Evolutionary conservation across 2,888 invertebrate species (phyloP), one percentile per base, ranked within the genome.

Genomic region (Agrotis clavis): DNA sequence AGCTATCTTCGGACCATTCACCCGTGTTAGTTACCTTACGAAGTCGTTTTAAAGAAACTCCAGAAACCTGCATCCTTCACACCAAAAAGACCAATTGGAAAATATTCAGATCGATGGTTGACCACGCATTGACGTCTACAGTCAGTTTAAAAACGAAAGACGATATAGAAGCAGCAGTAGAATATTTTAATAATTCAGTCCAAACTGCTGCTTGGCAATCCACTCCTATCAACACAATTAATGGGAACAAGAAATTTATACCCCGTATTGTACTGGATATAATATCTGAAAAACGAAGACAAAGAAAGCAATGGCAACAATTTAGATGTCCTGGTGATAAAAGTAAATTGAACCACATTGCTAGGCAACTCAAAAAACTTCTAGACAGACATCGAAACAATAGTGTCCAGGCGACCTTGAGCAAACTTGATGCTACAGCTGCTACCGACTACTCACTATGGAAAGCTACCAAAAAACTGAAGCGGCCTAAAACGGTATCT

Each of bases 131-230:
- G n/a, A 41, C 14, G 9, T 7, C 41, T 14, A 18, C 14, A 35
- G 48, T 54, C n/a, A 41, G n/a, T 4, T 54, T 65, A n/a, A 56
- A 64, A 56, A 25, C 65, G 25, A n/a, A 45, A 56, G 45, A 54
- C 7, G 25, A 56, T 56, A 45, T 47, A 30, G 30, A n/a, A 30
- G 5, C 13, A 54, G 45, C 25, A 48, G 16, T 35, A 14, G 65
- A 65, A 65, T 21, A 65, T n/a, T 65, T 54, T 14, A 54, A 53
- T 45, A 25, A 65, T 16, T 14, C 53, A 3, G 41, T 65, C 3
- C 65, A 54, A 54, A 25, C 45, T 21, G 51, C 53, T 14, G 61
- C 61, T 16, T 41, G 51, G 51, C 30, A 63, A 35, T 50, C 63
- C 19, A 63, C 50, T 9, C 35, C 51, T 14, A 11, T 4, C 19